Conservation (phyloP, 2,888 invertebrate genomes). For the Chaetogeoica ovagalla region DNA sequence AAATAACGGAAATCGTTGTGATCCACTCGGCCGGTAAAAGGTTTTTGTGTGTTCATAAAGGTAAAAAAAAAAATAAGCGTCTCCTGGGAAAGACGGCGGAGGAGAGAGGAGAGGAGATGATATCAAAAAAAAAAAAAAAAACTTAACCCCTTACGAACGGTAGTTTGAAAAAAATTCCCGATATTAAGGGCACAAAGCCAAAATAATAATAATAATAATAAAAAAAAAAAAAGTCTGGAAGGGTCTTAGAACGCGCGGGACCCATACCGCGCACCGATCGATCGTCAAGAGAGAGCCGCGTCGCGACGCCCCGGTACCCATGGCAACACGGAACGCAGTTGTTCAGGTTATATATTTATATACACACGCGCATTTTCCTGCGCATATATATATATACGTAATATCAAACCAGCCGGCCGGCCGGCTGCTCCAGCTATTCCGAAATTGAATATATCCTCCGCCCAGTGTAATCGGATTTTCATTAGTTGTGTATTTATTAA, state of each 20-base stretch:
- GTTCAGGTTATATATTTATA: neutral
- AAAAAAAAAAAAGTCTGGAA: neutral
- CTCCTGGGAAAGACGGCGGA: neutral
- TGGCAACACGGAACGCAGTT: conserved; percentile 41
- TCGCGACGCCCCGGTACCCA: conserved; percentile 48
- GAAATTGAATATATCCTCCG: conserved; percentile 43
- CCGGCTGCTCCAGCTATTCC: conserved; percentile 2
- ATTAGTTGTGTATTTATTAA: neutral
- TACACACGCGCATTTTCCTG: no score
- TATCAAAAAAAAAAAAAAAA: neutral
- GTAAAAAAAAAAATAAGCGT: neutral
- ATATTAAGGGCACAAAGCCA: conserved; percentile 1
- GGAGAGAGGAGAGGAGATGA: no score
- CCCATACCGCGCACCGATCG: conserved; percentile 36
- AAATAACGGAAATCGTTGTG: neutral
- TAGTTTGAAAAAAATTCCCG: neutral
- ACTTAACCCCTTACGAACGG: neutral
- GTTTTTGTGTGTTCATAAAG: neutral
- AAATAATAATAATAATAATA: conserved; percentile 32
- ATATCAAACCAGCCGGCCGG: conserved; percentile 22
- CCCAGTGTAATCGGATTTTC: neutral
- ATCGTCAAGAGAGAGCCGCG: conserved; percentile 41
- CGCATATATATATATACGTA: neutral
- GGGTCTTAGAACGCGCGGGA: conserved; percentile 35
- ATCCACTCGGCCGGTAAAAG: neutral